Base-by-base conservation (phyloP, 1,140 invertebrate genomes). In the Drosophila nigromelanica region DNA sequence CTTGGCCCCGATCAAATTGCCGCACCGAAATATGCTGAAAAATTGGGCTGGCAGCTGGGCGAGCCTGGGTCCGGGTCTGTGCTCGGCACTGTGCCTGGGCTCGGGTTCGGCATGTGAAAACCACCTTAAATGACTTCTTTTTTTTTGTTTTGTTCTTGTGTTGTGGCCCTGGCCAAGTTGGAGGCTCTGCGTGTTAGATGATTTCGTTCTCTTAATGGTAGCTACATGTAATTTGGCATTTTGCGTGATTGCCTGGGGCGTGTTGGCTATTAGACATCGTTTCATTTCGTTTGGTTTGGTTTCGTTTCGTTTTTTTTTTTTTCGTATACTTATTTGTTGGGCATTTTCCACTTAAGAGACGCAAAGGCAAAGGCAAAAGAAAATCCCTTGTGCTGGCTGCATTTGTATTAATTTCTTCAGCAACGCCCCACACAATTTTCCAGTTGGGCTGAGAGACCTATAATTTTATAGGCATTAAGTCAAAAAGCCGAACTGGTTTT, bases 211-310 rank as follows among this genome's bases (percentile, higher is more conserved):
- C 64, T 78, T 90, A 90, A 90, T 82, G 81, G 81, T 90, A 73
- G 83, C 73, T 69, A 80, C 76, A 77, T 83, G 83, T 89, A 83
- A 89, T 89, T 89, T 89, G 78, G 87, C 80, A 81, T 89, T 83
- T 90, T 90, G 89, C 89, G 89, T 90, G 89, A 90, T 90, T 89
- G 89, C 89, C 70, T 48, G 61, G 72, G 89, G 89, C 83, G 89
- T 89, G 89, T 90, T 74, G 70, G 60, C 73, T 79, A 48, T 76
- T 73, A 69, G 55, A 64, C 37, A 42, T 64, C 50, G 48, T 40
- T 72, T 71, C 27, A 35, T 14, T 76, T 73, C 47, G 56, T 51
- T 52, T 42, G 30, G 30, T 61, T 48, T 66, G 45, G 10, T 42
- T 58, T 58, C 10, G 51, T 12, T 47, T 67, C 10, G 15, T 15